Percentiles rank a stretch among this genome's conserved stretches.
These are phyloP conservation scores for Neolamprologus modestus DNA, from an alignment of 2,113 vertebrate species.

Conservation along the genomic window DNA sequence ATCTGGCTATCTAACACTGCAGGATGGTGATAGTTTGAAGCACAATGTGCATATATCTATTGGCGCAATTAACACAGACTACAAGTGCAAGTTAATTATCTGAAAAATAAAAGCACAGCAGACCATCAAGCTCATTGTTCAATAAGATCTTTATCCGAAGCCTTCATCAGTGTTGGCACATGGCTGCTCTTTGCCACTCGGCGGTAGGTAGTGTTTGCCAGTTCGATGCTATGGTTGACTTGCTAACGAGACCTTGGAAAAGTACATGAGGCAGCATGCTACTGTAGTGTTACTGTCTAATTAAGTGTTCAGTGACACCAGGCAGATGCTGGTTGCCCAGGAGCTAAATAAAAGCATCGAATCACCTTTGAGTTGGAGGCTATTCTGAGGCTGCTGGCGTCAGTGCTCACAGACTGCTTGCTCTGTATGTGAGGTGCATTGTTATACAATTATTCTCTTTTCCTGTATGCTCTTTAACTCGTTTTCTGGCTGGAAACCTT, in stretches of 20 bases:
- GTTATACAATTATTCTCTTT: not conserved
- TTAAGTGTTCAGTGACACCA: conserved; percentile 9
- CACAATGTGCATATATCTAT: not conserved
- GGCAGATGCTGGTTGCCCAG: not conserved
- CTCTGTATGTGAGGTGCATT: not conserved
- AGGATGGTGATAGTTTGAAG: not conserved
- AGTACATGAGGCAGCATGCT: not conserved
- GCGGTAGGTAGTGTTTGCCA: not conserved
- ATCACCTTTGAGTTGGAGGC: not conserved
- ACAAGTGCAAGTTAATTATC: not conserved
- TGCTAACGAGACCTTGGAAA: conserved; percentile 25
- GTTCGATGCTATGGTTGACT: not conserved
- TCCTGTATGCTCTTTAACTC: not conserved
- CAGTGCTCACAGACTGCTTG: not conserved
- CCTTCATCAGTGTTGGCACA: not conserved
- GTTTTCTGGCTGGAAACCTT: not conserved
- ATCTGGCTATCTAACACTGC: not conserved
- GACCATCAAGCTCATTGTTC: not conserved
- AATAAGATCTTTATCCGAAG: not conserved
- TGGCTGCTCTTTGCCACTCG: not conserved
- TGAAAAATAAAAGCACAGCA: not conserved
- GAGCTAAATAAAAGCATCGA: not conserved
- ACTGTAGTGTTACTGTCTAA: not conserved
- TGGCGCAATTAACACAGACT: not conserved
- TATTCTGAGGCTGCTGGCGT: not conserved